Percentiles rank a stretch among this genome's conserved stretches.
These are phyloP conservation scores for Papilio elwesi DNA, from an alignment of 2,888 invertebrate species.

Conservation along the genomic window DNA sequence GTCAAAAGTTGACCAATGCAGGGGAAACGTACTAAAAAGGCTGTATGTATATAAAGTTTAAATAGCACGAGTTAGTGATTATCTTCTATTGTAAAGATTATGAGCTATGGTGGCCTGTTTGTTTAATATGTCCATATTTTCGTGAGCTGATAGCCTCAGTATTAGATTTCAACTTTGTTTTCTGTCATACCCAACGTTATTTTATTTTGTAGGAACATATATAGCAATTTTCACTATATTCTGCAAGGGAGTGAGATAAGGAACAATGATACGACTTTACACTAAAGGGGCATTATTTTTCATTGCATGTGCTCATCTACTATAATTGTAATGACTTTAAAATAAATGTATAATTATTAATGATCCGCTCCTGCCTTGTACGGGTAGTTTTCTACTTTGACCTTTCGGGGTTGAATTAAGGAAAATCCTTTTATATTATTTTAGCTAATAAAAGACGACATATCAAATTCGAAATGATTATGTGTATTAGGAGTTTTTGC, in stretches of 20 bases:
- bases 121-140: not conserved
- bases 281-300: slow-evolving; percentile 2
- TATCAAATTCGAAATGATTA: no score
- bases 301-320: not conserved
- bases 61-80: not conserved
- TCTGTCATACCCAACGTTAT: not conserved
- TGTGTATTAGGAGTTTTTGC: no score
- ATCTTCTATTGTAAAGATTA: not conserved
- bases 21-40: no score
- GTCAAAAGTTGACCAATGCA: no score
- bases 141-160: not conserved
- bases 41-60: no score
- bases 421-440: no score
- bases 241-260: slow-evolving; percentile 5
- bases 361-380: no score
- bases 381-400: no score
- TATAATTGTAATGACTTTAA: not conserved
- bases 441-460: no score
- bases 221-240: slow-evolving; percentile 17
- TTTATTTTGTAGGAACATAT: slow-evolving; percentile 17
- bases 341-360: no score
- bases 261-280: slow-evolving; percentile 9
- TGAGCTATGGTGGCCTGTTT: not conserved
- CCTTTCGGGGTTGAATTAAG: no score
- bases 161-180: slow-evolving; percentile 17